Evolutionary conservation across 2,888 invertebrate genomes (phyloP), one percentile per base, ranked within the genome.

Genomic region (Apodemia arnacis): DNA sequence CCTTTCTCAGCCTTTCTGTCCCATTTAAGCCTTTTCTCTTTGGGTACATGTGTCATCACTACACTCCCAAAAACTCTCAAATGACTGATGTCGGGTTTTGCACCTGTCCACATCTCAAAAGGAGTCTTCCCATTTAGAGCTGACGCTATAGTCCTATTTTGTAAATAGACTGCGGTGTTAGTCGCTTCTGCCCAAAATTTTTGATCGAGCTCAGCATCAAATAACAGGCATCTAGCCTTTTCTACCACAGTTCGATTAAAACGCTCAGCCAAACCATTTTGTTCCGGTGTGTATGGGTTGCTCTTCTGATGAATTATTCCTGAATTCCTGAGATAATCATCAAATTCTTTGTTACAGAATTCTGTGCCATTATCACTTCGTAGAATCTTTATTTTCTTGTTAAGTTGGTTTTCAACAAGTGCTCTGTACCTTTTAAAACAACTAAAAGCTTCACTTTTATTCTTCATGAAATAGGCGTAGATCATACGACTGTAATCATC

Each of bases 81-180:
- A 72, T 90, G 80, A 15, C 84, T 85, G 0, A 91, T 1, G 72
- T 91, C 80, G 66, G 88, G 89, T 31, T 92, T 92, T 5, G 0
- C 41, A 1, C 83, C 80, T 11, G 85, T 88, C 88, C 92, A 93
- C 0, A 87, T 6, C 63, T 92, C 91, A 82, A 59, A 89, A 11
- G 91, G 88, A 54, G 90, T 91, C 49, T 80, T 90, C 2, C 31
- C 11, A 18, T 81, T 44, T n/a, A 85, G 63, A 11, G 79, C 85
- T 66, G 90, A 76, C 24, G 82, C 80, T 4, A 80, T 3, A 15
- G 80, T 69, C 15, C 91, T 77, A 5, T 49, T 49, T 18, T 49
- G 13, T 13, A 49, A 18, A 49, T 49, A 13, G 13, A 49, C 49
- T 49, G 49, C 49, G 8, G 49, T 49, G 49, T 49, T 49, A 18